Evolutionary conservation across 2,797 vertebrate genomes (phyloP).

Genomic region (Pelobates cultripes): DNA sequence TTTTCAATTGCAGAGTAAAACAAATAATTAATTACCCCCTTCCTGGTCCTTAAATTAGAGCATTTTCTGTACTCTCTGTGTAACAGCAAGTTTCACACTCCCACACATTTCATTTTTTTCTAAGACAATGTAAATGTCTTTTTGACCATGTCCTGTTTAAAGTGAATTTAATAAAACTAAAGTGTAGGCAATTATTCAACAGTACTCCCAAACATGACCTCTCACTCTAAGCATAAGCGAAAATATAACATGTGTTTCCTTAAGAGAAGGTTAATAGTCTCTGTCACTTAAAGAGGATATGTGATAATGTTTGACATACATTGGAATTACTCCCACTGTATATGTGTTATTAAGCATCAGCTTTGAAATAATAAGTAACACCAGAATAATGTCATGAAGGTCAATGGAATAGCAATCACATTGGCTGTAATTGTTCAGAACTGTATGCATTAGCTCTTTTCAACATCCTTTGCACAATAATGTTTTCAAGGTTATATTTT

Average conservation of each 20-base stretch:
- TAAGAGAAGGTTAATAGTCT: conserved; percentile 35
- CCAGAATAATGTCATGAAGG: conserved; percentile 43
- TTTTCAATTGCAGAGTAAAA: no score
- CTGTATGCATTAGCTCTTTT: conserved; percentile 50
- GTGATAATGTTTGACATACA: conserved; percentile 37
- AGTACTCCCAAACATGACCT: conserved; percentile 7
- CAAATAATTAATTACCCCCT: no score
- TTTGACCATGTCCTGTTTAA: neutral
- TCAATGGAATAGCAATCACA: conserved; percentile 26
- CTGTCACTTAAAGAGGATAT: conserved; percentile 30
- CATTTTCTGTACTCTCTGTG: no score
- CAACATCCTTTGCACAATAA: conserved; percentile 24
- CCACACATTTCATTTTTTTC: neutral
- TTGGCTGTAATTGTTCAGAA: conserved; percentile 46
- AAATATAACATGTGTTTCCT: conserved; percentile 13
- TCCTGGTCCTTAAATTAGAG: no score
- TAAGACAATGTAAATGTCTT: neutral
- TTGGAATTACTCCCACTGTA: conserved; percentile 20
- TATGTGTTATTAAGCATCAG: conserved; percentile 35
- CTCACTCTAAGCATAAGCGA: conserved; percentile 26
- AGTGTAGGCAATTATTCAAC: conserved; percentile 16
- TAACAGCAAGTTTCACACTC: neutral
- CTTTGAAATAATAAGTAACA: conserved; percentile 46
- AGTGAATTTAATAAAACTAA: neutral
- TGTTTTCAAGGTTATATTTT: conserved; percentile 47